Percentiles rank a stretch among this genome's conserved stretches.
These are phyloP conservation scores for Notothenia coriiceps DNA, from an alignment of 2,113 vertebrate genomes.

Conservation along the genomic window DNA sequence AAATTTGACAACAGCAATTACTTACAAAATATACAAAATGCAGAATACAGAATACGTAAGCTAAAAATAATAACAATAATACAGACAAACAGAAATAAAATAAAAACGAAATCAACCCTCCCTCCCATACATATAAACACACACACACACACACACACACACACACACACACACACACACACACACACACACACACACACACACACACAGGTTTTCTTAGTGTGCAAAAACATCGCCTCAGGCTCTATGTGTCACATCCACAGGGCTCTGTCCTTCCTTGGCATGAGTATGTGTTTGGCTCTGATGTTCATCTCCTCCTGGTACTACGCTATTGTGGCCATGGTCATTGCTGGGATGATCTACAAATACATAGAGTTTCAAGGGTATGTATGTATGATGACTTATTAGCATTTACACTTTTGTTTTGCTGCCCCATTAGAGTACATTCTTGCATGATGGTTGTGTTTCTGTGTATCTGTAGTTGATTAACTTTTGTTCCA, in stretches of 20 bases:
- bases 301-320: slow-evolving; percentile 99
- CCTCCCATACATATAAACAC: no score
- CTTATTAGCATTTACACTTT: neutral
- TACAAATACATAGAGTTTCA: slow-evolving; percentile 99
- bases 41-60: no score
- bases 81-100: no score
- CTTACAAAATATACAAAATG: no score
- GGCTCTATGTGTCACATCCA: slow-evolving; percentile 17
- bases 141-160: no score
- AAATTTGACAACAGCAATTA: no score
- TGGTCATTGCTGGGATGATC: slow-evolving; percentile 99
- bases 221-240: neutral
- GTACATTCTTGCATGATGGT: neutral
- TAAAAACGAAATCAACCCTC: no score
- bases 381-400: slow-evolving; percentile 90
- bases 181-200: no score
- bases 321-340: slow-evolving; percentile 98
- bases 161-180: no score
- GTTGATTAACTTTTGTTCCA: neutral
- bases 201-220: neutral
- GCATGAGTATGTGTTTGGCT: slow-evolving; percentile 97
- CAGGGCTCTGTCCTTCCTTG: slow-evolving; percentile 96
- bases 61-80: no score
- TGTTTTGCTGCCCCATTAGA: neutral
- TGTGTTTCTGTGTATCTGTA: neutral